Conservation (phyloP, 2,797 vertebrate genomes). For the Acanthurus lineatus region DNA sequence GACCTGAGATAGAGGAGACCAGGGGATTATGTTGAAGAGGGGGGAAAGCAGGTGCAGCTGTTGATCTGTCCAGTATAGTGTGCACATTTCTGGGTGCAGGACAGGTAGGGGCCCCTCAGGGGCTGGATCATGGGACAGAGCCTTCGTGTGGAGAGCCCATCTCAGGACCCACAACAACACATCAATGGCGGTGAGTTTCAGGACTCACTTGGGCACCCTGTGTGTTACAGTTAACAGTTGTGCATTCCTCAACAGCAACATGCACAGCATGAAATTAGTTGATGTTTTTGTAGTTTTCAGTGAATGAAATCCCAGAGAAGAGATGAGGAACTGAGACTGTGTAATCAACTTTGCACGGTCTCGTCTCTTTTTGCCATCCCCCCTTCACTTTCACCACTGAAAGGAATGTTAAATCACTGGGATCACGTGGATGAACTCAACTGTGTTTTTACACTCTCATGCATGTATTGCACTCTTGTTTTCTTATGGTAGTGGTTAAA, state of each 20-base stretch:
- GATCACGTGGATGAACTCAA: slow-evolving; percentile 73
- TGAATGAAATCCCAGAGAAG: slow-evolving; percentile 13
- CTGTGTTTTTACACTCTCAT: slow-evolving; percentile 64
- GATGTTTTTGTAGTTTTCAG: slow-evolving; percentile 20
- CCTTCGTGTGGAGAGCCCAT: slow-evolving; percentile 80
- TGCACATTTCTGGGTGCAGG: slow-evolving; percentile 67
- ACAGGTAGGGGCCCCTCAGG: slow-evolving; percentile 81
- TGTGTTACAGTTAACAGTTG: slow-evolving; percentile 15
- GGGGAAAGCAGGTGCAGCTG: slow-evolving; percentile 59
- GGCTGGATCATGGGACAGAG: slow-evolving; percentile 89
- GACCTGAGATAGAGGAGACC: slow-evolving; percentile 28
- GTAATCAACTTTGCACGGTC: slow-evolving; percentile 51
- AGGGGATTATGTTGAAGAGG: slow-evolving; percentile 18
- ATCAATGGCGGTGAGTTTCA: slow-evolving; percentile 81
- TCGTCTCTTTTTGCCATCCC: slow-evolving; percentile 20
- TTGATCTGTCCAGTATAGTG: slow-evolving; percentile 39
- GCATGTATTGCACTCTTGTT: slow-evolving; percentile 36
- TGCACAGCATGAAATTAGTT: slow-evolving; percentile 14
- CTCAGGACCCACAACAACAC: slow-evolving; percentile 73
- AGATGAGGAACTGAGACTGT: slow-evolving; percentile 40
- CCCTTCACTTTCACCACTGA: slow-evolving; percentile 63
- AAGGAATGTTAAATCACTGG: slow-evolving; percentile 76
- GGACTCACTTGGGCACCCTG: slow-evolving; percentile 41
- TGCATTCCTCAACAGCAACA: slow-evolving; percentile 23
- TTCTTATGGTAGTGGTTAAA: slow-evolving; percentile 14